Evolutionary conservation across 2,888 invertebrate genomes (phyloP), one percentile per base, ranked within the genome.

Genomic region (Operophtera brumata): DNA sequence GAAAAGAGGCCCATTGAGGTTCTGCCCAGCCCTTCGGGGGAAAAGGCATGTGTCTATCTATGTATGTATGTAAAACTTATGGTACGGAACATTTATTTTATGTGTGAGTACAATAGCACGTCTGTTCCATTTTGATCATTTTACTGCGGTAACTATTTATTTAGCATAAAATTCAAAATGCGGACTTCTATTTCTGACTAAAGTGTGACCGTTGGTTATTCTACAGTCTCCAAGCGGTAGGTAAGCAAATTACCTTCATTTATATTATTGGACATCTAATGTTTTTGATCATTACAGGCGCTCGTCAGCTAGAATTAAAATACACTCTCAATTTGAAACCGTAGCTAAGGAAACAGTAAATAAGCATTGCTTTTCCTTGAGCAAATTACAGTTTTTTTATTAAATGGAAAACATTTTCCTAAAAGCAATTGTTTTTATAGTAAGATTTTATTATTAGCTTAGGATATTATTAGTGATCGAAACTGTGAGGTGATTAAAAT

Each of bases 191-290:
- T 26, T 35, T 30, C 36, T 9, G 9, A 14, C 34, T 30, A 6
- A n/a, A 11, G 1, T 30, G 8, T 9, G 12, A 39, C 20, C 12
- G 4, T 46, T 64, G 64, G 68, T 49, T 41, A n/a, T 26, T 58
- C 50, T 47, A 65, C 54, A 45, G 65, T 65, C 61, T 64, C 63
- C 47, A 65, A 66, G 65, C 66, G 56, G 68, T 67, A 66, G 66
- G 69, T 71, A 75, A 67, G 71, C 61, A 70, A 78, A 78, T 75
- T 76, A 67, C 69, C 71, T 72, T 76, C 71, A 75, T 78, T 78
- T 73, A 67, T 73, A 60, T 73, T 73, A 77, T 76, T 76, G 67
- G 69, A 69, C 70, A 66, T 73, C 67, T 71, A 70, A 75, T 71
- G 70, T 72, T 75, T 73, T 71, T 71, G 65, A 74, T 72, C 71